Evolutionary conservation across 2,113 vertebrate species (phyloP).

Genomic region (Phylloscopus trochilus): DNA sequence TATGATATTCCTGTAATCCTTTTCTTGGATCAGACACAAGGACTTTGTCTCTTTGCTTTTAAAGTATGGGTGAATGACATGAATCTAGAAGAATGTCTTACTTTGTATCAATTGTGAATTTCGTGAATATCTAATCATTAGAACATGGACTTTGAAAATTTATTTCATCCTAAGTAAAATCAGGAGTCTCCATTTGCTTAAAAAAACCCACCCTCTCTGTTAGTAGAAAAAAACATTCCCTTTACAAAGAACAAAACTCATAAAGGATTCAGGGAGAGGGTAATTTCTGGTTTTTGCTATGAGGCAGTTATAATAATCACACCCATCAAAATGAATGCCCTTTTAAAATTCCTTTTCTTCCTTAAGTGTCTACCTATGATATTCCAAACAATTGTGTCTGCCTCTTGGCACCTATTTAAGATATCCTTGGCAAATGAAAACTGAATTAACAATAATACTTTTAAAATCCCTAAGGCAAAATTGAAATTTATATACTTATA

Average conservation of each 20-base stretch:
- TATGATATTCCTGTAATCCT: not conserved
- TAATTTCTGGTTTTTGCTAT: not conserved
- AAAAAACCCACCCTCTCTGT: not conserved
- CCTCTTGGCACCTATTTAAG: conserved; percentile 15
- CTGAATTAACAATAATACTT: conserved; percentile 14
- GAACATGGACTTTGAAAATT: not conserved
- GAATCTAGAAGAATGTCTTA: not conserved
- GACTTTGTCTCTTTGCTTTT: not conserved
- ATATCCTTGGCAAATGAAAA: conserved; percentile 14
- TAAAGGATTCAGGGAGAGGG: not conserved
- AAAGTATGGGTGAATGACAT: not conserved
- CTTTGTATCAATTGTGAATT: not conserved
- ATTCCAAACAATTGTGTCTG: not conserved
- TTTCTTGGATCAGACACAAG: not conserved
- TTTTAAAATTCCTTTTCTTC: not conserved
- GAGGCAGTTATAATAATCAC: conserved; percentile 3
- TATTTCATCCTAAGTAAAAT: not conserved
- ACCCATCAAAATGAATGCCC: not conserved
- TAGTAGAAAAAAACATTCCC: not conserved
- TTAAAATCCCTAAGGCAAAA: not conserved
- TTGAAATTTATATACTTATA: not conserved
- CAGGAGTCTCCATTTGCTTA: not conserved
- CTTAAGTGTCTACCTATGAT: not conserved
- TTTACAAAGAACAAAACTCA: not conserved
- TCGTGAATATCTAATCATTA: not conserved